Base-by-base conservation (phyloP, 2,113 vertebrate species). In the Cynopterus brachyotis region DNA sequence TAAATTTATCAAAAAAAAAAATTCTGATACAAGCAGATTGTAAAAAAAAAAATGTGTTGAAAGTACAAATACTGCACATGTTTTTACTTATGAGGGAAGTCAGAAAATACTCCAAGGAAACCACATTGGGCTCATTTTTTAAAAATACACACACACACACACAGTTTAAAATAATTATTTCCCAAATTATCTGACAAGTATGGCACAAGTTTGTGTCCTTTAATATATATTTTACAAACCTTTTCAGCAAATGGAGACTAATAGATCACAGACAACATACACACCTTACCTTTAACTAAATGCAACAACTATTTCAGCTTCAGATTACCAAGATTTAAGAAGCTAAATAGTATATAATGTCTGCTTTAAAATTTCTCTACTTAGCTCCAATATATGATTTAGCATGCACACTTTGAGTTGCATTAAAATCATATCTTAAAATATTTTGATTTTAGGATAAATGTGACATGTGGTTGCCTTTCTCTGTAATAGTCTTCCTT, bases 401-500 rank as follows among this genome's bases (percentile, higher is more conserved):
- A 69, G 28, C 62, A 91, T 5, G 24, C 28, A 69, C 50, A 88
- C 42, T 91, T 47, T 55, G 3, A 62, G 9, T 70, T 80, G 17
- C 55, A 59, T 75, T 78, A 24, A 94, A 76, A 60, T 50, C 35
- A 26, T 67, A 53, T 66, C 70, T 85, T 64, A 35, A 82, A 75
- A 66, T 60, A n/a, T 53, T 62, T 85, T 93, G 15, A 57, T 96
- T 85, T 66, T 40, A 89, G 79, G 26, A 45, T 94, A 67, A 91
- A 81, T 35, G 22, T 85, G 66, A 59, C 4, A 26, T 6, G 32
- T 22, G 19, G 16, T 60, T 53, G 35, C n/a, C 79, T 62, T 53
- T 16, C 35, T 69, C 67, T 59, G 6, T 59, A 91, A 73, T 22
- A 87, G 67, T 6, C 70, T 86, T 50, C 28, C 24, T 86, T n/a